Evolutionary conservation across 2,113 vertebrate genomes (phyloP).

Genomic region (Danionella cerebrum): DNA sequence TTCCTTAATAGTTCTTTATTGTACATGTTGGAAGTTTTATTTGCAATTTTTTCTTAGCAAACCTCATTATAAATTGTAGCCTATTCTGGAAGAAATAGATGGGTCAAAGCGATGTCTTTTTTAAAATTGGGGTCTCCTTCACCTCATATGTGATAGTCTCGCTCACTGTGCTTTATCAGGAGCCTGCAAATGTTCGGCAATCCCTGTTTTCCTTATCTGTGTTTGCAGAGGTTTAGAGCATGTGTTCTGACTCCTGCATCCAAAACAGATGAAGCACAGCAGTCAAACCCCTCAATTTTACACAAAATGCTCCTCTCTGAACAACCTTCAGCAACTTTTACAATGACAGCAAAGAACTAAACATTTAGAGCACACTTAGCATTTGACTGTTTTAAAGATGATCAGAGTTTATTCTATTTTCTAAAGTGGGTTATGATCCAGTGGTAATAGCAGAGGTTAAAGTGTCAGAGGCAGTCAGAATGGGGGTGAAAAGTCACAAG

Average conservation of each 20-base stretch:
- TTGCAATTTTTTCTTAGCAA: too few species aligned
- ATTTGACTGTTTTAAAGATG: too few species aligned
- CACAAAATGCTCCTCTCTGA: not conserved
- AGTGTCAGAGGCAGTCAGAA: not conserved
- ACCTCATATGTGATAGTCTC: not conserved
- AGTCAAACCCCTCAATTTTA: not conserved
- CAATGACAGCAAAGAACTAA: not conserved
- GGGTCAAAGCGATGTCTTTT: not conserved
- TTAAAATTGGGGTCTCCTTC: not conserved
- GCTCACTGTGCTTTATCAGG: not conserved
- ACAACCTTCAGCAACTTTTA: not conserved
- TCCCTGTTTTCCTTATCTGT: not conserved
- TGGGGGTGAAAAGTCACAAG: not conserved
- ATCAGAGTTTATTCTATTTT: not conserved
- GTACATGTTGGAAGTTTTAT: not conserved
- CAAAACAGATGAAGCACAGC: not conserved
- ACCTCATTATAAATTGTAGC: too few species aligned
- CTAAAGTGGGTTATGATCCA: not conserved
- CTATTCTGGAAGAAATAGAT: not conserved
- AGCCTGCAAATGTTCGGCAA: not conserved
- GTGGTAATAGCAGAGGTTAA: not conserved
- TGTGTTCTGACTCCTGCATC: not conserved
- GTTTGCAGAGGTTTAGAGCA: not conserved
- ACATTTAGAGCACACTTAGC: not conserved
- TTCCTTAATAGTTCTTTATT: too few species aligned